Evolutionary conservation across 2,888 invertebrate species (phyloP), one percentile per base, ranked within the genome.

Genomic region (Lomographa bimaculata): DNA sequence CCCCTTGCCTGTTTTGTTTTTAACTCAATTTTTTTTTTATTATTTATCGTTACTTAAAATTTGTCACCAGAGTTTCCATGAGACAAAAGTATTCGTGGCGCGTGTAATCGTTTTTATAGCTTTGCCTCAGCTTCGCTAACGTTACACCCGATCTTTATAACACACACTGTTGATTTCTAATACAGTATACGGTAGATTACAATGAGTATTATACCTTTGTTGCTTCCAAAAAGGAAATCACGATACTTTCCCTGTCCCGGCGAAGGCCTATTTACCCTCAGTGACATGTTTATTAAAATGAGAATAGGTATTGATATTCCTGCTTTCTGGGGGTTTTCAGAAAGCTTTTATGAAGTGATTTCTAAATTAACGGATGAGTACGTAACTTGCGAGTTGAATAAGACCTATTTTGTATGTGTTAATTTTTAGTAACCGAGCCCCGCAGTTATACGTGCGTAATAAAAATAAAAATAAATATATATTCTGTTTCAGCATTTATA

Each of bases 141-240:
- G 17, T 7, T 41, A 7, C n/a, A 18, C 19, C 2, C 3, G 6
- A 32, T 6, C 25, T 5, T 17, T 7, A 20, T 11, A 10, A 14
- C 23, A 17, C 19, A 34, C 19, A 25, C 28, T 34, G 39, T 46
- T 34, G 29, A 34, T 35, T 29, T 16, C 26, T 44, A 18, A 38
- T 25, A 20, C 8, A 39, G 25, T 25, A 14, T 14, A 14, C 2
- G 14, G 7, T 9, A 41, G 34, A 36, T 47, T 34, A 45, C 39
- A 47, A 44, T 21, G 24, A 20, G 21, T 20, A 12, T 29, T 36
- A 34, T 46, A 6, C 29, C 29, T 24, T 36, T 41, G 8, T 32
- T 19, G 8, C 23, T 14, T 24, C 63, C 67, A 81, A 83, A 74
- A 65, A 79, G 83, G 83, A 83, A 79, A 79, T 81, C 83, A 83